Evolutionary conservation across 2,113 vertebrate genomes (phyloP).

Genomic region (Psammodynastes pulverulentus): DNA sequence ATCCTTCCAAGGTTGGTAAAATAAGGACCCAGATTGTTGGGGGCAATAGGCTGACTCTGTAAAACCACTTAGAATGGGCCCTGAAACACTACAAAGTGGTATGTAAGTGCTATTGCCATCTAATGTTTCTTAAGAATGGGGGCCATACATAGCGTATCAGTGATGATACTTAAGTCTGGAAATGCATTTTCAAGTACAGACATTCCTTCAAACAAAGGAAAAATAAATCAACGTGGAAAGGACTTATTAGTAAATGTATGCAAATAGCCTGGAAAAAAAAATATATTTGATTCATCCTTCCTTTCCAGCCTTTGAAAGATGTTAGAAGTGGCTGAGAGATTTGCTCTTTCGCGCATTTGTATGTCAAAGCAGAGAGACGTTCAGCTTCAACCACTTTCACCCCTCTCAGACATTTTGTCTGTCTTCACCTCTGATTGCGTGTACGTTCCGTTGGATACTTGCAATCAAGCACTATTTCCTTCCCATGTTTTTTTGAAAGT

Average conservation of each 20-base stretch:
- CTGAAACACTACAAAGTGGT: not conserved
- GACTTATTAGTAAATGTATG: not conserved
- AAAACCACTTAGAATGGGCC: not conserved
- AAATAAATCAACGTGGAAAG: not conserved
- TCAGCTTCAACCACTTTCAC: not conserved
- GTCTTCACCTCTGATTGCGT: not conserved
- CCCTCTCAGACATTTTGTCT: not conserved
- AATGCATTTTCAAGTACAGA: not conserved
- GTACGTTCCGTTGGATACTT: constrained; percentile 23
- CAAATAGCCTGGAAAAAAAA: not conserved
- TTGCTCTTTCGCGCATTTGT: not conserved
- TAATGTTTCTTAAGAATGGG: not conserved
- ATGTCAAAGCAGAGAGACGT: not conserved
- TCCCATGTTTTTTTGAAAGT: constrained; percentile 33
- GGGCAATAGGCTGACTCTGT: not conserved
- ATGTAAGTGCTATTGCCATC: not conserved
- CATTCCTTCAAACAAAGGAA: not conserved
- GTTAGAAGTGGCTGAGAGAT: not conserved
- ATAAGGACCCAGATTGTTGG: not conserved
- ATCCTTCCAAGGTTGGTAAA: not conserved
- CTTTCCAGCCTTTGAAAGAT: not conserved
- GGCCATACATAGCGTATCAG: not conserved
- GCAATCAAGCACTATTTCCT: constrained; percentile 55
- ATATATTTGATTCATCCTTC: not conserved
- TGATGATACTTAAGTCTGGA: not conserved